Conservation (phyloP, 30 jellyfish, hydroid and myxozoan species). For the Aurelia sp. region DNA sequence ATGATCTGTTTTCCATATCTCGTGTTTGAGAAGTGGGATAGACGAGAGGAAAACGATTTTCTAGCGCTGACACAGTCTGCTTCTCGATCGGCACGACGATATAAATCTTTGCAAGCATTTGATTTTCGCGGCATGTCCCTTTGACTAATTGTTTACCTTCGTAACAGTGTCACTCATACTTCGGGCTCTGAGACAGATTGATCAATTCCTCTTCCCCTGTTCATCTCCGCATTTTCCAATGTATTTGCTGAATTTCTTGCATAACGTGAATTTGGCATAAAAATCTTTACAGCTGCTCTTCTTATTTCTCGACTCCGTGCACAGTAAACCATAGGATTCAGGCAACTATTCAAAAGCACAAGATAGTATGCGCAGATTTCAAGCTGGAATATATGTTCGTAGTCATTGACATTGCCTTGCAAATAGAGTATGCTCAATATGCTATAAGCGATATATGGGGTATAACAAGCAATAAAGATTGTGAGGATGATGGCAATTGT, state of each 20-base stretch:
- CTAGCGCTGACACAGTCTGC: no score
- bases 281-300: constrained; percentile 31
- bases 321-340: constrained; percentile 61
- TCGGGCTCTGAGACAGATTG: no score
- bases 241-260: background rate
- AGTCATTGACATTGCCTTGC: background rate
- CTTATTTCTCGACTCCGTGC: constrained; percentile 58
- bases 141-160: no score
- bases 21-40: no score
- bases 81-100: no score
- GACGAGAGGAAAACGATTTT: no score
- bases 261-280: background rate
- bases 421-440: background rate
- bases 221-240: no score
- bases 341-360: constrained; percentile 49
- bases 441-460: constrained; percentile 1
- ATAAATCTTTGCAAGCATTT: no score
- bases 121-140: no score
- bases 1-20: no score
- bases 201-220: no score
- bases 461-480: background rate
- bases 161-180: no score
- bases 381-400: background rate
- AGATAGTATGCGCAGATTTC: constrained; percentile 51
- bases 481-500: constrained; percentile 9